Base-by-base conservation (phyloP, 2,888 invertebrate species). In the Polia nebulosa region DNA sequence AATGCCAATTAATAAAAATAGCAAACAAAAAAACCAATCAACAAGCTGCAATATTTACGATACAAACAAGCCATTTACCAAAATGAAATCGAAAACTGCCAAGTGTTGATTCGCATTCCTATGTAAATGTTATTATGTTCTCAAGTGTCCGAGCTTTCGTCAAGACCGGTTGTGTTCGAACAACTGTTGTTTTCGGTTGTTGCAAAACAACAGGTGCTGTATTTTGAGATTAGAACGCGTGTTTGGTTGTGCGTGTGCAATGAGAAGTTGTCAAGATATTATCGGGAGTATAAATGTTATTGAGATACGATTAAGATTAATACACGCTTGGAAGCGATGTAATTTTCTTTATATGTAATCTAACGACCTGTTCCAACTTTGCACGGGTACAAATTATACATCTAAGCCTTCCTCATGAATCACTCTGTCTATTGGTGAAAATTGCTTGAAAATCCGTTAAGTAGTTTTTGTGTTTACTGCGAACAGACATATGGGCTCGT, bases 41-140 rank as follows among this genome's bases (percentile, higher is more conserved):
- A 17, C 5, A 49, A 61, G n/a, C n/a, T n/a, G n/a, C n/a, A 29
- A 57, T 45, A 53, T 72, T 22, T 34, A 45, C 36, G 25, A 53
- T 22, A 22, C 36, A 41, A 65, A 57, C 44, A 52, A 60, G 53
- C 9, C 17, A 25, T 45, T 27, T 20, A 25, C 32, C 22, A 45
- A 57, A 78, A 73, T 6, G 56, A 74, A 78, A 79, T 60, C 59
- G 59, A 64, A 79, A 69, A 13, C 62, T 27, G 13, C 2, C 5
- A 9, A 51, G 49, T 52, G 36, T 74, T 47, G 17, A 62, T 56
- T 57, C 39, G 27, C 58, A 80, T 80, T 72, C 72, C 55, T 80
- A 82, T 83, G 78, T 66, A 81, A 81, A 83, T 82, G 22, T 55
- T 74, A 80, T 72, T 65, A 75, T 34, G 55, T 27, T 49, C n/a